phyloP scores from a whole-genome alignment of 2,888 invertebrate genomes.

The Rutpela maculata region DNA sequence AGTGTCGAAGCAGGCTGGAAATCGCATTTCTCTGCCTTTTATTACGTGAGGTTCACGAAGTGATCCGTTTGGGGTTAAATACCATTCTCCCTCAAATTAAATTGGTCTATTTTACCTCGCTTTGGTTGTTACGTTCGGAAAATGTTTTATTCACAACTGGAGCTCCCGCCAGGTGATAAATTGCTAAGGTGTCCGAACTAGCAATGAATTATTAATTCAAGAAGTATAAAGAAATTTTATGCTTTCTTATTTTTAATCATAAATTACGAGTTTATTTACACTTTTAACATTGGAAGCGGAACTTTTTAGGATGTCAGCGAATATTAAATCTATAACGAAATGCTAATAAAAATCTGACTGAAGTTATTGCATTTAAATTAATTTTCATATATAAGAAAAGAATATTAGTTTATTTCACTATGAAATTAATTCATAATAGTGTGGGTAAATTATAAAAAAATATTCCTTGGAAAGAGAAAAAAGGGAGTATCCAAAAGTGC shows the following conservation, averaged over 20 bases:
- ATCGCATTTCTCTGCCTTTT: slow-evolving; percentile 36
- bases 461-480: too few relatives aligned
- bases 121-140: slow-evolving; percentile 27
- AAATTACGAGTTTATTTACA: slow-evolving; percentile 14
- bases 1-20: slow-evolving; percentile 16
- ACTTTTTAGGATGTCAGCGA: not conserved
- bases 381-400: too few relatives aligned
- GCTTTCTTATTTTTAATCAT: not conserved
- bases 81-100: slow-evolving; percentile 39
- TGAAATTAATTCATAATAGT: too few relatives aligned
- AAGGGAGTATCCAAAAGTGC: too few relatives aligned
- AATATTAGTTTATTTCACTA: too few relatives aligned
- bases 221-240: not conserved
- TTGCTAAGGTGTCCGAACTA: slow-evolving; percentile 19
- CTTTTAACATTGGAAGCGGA: not conserved
- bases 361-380: too few relatives aligned
- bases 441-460: too few relatives aligned
- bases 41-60: slow-evolving; percentile 19
- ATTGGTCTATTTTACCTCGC: slow-evolving; percentile 39
- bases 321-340: not conserved
- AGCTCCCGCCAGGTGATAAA: slow-evolving; percentile 24
- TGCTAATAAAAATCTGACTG: not conserved
- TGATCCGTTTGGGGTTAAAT: slow-evolving; percentile 40
- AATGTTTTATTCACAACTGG: slow-evolving; percentile 37
- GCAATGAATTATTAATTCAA: slow-evolving; percentile 21